Evolutionary conservation across 2,797 vertebrate species (phyloP).

Genomic region (Poecilia velifera): DNA sequence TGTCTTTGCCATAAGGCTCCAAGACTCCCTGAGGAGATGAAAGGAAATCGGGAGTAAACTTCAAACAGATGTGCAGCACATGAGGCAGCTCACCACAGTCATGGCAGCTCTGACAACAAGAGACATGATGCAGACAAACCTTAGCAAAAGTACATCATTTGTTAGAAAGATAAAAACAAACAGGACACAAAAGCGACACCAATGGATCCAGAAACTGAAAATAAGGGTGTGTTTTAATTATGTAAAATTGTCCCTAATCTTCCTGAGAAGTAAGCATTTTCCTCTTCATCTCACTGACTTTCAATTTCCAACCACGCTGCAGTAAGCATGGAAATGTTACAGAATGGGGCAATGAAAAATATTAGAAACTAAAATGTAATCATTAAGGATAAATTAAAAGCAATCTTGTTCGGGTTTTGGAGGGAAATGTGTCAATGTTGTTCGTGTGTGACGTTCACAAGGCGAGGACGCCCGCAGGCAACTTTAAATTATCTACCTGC

Average conservation of each 20-base stretch:
- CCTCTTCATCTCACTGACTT: background rate
- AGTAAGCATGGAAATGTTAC: background rate
- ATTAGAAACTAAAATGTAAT: background rate
- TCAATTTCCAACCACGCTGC: background rate
- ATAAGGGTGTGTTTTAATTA: background rate
- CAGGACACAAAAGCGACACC: background rate
- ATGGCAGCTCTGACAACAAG: constrained; percentile 44
- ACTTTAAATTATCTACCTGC: background rate
- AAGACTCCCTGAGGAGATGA: constrained; percentile 34
- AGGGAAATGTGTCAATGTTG: background rate
- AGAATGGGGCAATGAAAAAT: background rate
- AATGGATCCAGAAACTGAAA: background rate
- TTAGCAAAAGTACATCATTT: background rate
- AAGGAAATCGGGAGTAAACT: constrained; percentile 42
- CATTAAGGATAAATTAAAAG: background rate
- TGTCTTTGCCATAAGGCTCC: constrained; percentile 46
- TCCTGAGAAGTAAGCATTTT: background rate
- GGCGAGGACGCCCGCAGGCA: background rate
- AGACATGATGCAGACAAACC: constrained; percentile 28
- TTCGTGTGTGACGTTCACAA: background rate
- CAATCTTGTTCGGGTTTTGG: background rate
- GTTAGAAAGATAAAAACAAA: constrained; percentile 2
- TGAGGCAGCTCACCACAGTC: constrained; percentile 41
- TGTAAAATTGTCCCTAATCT: constrained; percentile 1
- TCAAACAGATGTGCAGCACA: constrained; percentile 21